phyloP scores from a whole-genome alignment of 2,888 invertebrate genomes.

The Plebejus melissa region DNA sequence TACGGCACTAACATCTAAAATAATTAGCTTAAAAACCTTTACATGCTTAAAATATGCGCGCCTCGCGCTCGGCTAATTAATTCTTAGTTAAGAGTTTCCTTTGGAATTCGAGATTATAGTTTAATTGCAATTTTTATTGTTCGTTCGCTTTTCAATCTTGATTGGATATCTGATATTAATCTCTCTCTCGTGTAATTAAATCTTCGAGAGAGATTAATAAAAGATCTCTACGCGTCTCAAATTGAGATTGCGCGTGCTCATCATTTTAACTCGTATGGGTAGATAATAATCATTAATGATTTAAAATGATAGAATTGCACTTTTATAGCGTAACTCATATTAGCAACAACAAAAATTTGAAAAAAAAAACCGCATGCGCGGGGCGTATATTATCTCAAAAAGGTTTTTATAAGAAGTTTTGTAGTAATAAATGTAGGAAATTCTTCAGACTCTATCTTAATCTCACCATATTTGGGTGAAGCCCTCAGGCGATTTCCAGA shows the following conservation, averaged over 20 bases:
- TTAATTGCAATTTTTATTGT: slow-evolving; percentile 12
- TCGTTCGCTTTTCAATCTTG: slow-evolving; percentile 5
- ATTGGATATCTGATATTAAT: slow-evolving; percentile 21
- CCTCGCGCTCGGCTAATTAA: slow-evolving; percentile 4
- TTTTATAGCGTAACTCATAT: not conserved
- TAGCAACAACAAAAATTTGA: no score
- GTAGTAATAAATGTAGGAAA: not conserved
- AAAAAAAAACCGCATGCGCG: no score
- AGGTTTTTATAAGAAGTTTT: not conserved
- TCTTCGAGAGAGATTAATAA: slow-evolving; percentile 19
- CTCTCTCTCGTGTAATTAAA: slow-evolving; percentile 14
- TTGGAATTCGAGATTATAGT: not conserved
- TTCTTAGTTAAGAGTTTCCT: slow-evolving; percentile 15
- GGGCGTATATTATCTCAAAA: no score
- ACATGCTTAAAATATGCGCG: slow-evolving; percentile 24
- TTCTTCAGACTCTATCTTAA: not conserved
- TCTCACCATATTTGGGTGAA: slow-evolving; percentile 4
- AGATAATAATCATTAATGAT: not conserved
- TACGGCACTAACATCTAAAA: slow-evolving; percentile 28
- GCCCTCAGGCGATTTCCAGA: not conserved
- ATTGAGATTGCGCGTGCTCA: not conserved
- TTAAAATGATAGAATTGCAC: not conserved
- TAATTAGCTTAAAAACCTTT: slow-evolving; percentile 29
- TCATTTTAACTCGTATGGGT: not conserved
- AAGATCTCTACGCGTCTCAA: slow-evolving; percentile 5